phyloP scores from a whole-genome alignment of 2,797 vertebrate genomes.

The Schizopygopsis malacanthus region DNA sequence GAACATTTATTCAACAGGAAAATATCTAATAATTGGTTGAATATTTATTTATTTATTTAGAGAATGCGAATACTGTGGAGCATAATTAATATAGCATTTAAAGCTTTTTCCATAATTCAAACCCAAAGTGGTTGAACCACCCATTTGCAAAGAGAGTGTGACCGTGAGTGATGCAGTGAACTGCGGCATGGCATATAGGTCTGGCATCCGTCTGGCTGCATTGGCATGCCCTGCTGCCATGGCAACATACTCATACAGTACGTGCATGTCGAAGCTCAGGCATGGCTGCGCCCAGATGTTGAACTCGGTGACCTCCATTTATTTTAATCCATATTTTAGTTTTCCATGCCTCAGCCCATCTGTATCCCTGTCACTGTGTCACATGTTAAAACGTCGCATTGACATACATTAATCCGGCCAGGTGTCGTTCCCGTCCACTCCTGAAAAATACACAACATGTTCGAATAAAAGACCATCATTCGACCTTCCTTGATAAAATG shows the following conservation, averaged over 20 bases:
- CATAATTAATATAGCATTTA: background rate
- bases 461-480: background rate
- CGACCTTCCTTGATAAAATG: constrained; percentile 6
- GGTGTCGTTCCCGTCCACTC: constrained; percentile 24
- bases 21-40: background rate
- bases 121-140: background rate
- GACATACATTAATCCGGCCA: constrained; percentile 56
- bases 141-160: background rate
- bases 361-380: constrained; percentile 50
- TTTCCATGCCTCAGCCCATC: constrained; percentile 63
- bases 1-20: background rate
- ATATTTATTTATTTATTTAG: background rate
- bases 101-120: background rate
- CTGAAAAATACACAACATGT: background rate
- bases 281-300: constrained; percentile 73
- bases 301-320: constrained; percentile 68
- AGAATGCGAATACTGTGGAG: background rate
- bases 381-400: constrained; percentile 43
- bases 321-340: constrained; percentile 65
- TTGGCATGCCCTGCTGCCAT: constrained; percentile 68
- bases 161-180: background rate
- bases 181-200: constrained; percentile 16
- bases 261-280: constrained; percentile 42
- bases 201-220: constrained; percentile 62
- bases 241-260: constrained; percentile 63